phyloP scores from a whole-genome alignment of 2,113 vertebrate genomes.

The Marmota monax region DNA sequence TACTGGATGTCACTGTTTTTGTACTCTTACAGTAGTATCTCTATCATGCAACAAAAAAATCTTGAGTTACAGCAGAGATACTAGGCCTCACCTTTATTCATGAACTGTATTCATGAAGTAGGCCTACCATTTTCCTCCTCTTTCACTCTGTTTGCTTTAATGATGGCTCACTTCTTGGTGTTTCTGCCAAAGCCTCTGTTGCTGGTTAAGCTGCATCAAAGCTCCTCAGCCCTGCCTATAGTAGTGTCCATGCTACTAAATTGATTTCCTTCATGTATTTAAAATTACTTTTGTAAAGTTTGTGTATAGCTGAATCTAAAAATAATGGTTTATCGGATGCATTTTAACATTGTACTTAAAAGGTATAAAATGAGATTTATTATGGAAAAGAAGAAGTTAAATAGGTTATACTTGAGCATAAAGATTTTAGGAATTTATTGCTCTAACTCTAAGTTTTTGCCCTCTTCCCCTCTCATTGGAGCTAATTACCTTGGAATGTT shows the following conservation, averaged over 20 bases:
- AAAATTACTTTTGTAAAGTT: neutral
- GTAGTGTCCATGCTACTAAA: neutral
- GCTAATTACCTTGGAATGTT: constrained; percentile 21
- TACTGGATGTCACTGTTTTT: neutral
- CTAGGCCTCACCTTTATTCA: neutral
- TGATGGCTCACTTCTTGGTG: neutral
- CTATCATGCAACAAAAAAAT: neutral
- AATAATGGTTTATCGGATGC: neutral
- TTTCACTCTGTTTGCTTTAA: neutral
- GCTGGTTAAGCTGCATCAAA: neutral
- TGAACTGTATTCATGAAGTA: neutral
- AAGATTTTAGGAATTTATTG: neutral
- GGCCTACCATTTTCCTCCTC: neutral
- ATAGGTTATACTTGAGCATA: neutral
- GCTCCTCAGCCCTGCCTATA: neutral
- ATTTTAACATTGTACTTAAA: constrained; percentile 32
- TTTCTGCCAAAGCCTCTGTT: neutral
- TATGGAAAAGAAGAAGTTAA: neutral
- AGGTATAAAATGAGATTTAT: constrained; percentile 32
- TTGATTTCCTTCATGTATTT: neutral
- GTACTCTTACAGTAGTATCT: neutral
- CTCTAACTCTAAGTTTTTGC: neutral
- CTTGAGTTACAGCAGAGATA: neutral
- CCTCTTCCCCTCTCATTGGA: neutral
- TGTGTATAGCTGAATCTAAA: neutral